Conservation (phyloP, 2,113 vertebrate genomes). For the Isurus oxyrinchus region DNA sequence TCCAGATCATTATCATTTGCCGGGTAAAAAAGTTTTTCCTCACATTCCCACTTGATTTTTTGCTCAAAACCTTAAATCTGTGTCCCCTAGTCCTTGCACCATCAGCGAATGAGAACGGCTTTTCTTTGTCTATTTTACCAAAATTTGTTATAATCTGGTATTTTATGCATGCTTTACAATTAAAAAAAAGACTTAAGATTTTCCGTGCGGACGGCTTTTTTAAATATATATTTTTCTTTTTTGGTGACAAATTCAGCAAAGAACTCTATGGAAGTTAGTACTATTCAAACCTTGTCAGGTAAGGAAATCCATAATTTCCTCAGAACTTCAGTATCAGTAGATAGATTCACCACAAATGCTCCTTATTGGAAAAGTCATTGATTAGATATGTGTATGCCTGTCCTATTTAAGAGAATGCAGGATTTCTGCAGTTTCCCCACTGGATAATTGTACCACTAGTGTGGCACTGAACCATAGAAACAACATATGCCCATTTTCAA, state of each 20-base stretch:
- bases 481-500: neutral
- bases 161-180: neutral
- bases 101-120: neutral
- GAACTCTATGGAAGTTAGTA: neutral
- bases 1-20: neutral
- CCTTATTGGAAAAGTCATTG: neutral
- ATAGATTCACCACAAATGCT: neutral
- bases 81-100: neutral
- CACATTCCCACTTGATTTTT: neutral
- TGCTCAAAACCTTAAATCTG: neutral
- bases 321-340: neutral
- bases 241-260: neutral
- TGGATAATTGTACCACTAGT: neutral
- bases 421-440: neutral
- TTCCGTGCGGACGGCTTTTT: neutral
- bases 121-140: neutral
- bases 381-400: neutral
- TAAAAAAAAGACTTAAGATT: neutral
- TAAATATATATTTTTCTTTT: neutral
- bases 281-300: neutral
- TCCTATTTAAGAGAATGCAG: neutral
- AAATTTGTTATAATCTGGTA: neutral
- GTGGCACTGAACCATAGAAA: neutral
- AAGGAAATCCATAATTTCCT: neutral
- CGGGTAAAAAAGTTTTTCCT: neutral